These are phyloP conservation scores for Ormyrus labotus DNA, from an alignment of 2,888 invertebrate species.

Conservation along the genomic window DNA sequence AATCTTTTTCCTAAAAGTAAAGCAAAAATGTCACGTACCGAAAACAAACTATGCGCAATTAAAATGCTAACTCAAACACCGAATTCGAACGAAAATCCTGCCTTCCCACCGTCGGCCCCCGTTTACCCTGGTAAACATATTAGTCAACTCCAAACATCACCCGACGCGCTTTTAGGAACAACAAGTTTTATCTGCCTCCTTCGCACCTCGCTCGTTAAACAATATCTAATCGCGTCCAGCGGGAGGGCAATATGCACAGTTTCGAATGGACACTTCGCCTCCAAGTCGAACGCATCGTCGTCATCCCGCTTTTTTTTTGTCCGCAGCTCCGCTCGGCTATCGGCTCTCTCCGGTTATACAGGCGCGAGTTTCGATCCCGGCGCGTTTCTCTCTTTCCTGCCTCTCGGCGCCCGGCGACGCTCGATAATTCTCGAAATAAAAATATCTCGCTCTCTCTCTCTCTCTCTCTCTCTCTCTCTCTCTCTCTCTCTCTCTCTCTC, in stretches of 20 bases:
- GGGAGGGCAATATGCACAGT: neutral
- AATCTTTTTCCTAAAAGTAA: neutral
- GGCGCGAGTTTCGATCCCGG: neutral
- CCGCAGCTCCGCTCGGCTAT: too few relatives aligned
- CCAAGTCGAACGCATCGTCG: too few relatives aligned
- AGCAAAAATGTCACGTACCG: too few relatives aligned
- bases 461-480: conserved; percentile 3
- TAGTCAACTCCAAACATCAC: too few relatives aligned
- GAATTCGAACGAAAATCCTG: too few relatives aligned
- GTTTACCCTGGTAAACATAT: too few relatives aligned
- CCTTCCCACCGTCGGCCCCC: too few relatives aligned
- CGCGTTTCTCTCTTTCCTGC: neutral
- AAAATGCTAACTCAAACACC: too few relatives aligned
- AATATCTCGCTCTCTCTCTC: conserved; percentile 25
- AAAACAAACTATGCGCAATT: too few relatives aligned
- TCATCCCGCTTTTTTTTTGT: too few relatives aligned
- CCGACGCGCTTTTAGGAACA: too few relatives aligned
- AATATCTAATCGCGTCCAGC: conserved; percentile 41
- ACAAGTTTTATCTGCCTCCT: neutral
- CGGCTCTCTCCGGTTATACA: neutral
- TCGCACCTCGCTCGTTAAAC: conserved; percentile 38
- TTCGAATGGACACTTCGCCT: too few relatives aligned
- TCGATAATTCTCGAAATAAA: conserved; percentile 48
- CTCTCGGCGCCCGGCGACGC: neutral
- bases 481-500: conserved; percentile 3